Evolutionary conservation across 2,113 vertebrate species (phyloP).

Genomic region (Taurulus bubalis): DNA sequence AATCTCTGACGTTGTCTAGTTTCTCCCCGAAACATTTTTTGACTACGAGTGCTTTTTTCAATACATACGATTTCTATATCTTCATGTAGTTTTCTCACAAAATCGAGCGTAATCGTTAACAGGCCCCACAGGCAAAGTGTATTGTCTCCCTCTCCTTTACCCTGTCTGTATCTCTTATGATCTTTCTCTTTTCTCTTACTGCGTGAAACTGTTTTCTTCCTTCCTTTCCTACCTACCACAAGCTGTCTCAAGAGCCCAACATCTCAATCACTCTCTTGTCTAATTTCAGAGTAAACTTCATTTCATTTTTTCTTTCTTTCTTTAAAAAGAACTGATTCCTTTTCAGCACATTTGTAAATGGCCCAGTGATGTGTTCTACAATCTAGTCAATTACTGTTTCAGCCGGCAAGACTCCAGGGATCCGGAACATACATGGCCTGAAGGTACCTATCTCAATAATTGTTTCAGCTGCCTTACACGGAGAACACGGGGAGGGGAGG

Average conservation of each 20-base stretch:
- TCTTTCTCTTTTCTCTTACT: conserved; percentile 30
- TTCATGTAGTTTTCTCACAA: conserved; percentile 41
- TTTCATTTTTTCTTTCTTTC: conserved; percentile 73
- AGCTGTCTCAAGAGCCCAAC: conserved; percentile 86
- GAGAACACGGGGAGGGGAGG: conserved; percentile 58
- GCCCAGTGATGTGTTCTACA: conserved; percentile 95
- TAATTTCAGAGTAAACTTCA: conserved; percentile 93
- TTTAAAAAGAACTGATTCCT: conserved; percentile 89
- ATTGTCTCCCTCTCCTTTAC: conserved; percentile 27
- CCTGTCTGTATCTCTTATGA: conserved; percentile 1
- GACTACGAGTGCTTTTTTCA: conserved; percentile 15
- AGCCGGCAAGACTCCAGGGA: conserved; percentile 99
- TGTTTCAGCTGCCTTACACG: conserved; percentile 90
- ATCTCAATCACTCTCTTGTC: conserved; percentile 90
- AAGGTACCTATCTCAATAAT: conserved; percentile 99
- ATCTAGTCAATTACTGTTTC: conserved; percentile 99
- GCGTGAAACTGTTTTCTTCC: conserved; percentile 66
- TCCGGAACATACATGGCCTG: conserved; percentile 99
- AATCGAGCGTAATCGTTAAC: conserved; percentile 40
- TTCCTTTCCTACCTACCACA: conserved; percentile 28
- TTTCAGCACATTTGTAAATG: conserved; percentile 97
- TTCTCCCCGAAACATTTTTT: conserved; percentile 41
- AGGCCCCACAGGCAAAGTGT: conserved; percentile 43
- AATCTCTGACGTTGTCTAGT: conserved; percentile 1
- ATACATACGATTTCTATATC: conserved; percentile 15